Base-by-base conservation (phyloP, 2,888 invertebrate genomes). In the Drosophila prolongata region DNA sequence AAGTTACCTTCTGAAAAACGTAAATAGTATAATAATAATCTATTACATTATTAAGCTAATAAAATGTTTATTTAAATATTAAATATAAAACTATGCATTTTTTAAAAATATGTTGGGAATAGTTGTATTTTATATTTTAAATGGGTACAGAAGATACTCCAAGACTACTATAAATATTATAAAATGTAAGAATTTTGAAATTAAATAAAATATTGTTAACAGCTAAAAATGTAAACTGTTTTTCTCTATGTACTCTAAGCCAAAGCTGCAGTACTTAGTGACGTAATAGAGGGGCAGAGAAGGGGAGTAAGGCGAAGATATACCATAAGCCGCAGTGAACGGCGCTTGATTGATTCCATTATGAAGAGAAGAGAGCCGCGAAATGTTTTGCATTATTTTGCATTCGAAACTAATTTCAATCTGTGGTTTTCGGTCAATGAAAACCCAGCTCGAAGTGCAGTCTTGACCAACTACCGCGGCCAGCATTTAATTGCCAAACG, bases 331-430 rank as follows among this genome's bases (percentile, higher is more conserved):
- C 76, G 66, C 71, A 68, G 82, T 65, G 65, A 77, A 76, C 74
- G 76, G 86, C 62, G 54, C 70, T 55, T 82, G 83, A 85, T 83
- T 88, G 87, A 86, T 86, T 86, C 80, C 76, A 73, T 86, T 74
- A 77, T 74, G 72, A 73, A 64, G 60, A 55, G 72, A 73, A 64
- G 60, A 55, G 77, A 64, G 59, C 37, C 19, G 65, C 68, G 52
- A 82, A 77, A 70, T 73, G 69, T 44, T 68, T 78, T 66, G 62
- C 70, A 86, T 88, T 82, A 79, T 84, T 84, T 86, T 84, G 84
- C 84, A 87, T 87, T 80, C 79, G 40, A 76, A 69, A 47, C 56
- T 58, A 84, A 76, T 69, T 66, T 57, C 66, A 72, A 82, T 75
- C 84, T 70, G 54, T 56, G 43, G 46, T 38, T 37, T 66, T 61